Percentiles rank a stretch among this genome's conserved stretches.
Evolutionary conservation across 2,113 vertebrate species (phyloP).

Genomic region (Dipodomys ordii): DNA sequence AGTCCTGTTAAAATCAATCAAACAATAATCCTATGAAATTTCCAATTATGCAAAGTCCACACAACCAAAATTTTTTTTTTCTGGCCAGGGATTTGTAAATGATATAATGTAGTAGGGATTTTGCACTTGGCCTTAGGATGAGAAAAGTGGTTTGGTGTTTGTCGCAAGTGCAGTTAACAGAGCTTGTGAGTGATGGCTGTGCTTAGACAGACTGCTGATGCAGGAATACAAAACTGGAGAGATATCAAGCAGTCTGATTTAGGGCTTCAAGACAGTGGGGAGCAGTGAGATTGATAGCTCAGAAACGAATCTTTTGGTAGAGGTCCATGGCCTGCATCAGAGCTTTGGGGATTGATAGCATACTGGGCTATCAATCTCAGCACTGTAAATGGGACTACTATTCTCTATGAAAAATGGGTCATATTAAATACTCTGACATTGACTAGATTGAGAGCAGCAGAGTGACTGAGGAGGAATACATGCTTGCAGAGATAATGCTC

Average conservation of each 20-base stretch:
- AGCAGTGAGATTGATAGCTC: slow-evolving; percentile 87
- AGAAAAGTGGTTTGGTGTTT: slow-evolving; percentile 75
- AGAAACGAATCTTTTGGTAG: slow-evolving; percentile 89
- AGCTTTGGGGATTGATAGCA: slow-evolving; percentile 90
- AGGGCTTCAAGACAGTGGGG: slow-evolving; percentile 84
- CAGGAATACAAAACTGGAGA: slow-evolving; percentile 87
- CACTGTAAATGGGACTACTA: slow-evolving; percentile 87
- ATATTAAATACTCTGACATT: slow-evolving; percentile 90
- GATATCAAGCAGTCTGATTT: slow-evolving; percentile 88
- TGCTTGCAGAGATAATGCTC: slow-evolving; percentile 86
- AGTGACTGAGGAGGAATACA: slow-evolving; percentile 86
- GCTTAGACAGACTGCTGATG: slow-evolving; percentile 89
- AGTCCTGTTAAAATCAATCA: not conserved
- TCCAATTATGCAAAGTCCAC: slow-evolving; percentile 38
- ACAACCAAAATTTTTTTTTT: not conserved
- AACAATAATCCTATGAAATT: slow-evolving; percentile 43
- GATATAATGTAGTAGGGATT: slow-evolving; percentile 49
- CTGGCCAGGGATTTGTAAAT: not conserved
- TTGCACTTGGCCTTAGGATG: slow-evolving; percentile 54
- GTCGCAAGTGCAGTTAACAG: slow-evolving; percentile 81
- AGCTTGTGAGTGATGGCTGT: slow-evolving; percentile 85
- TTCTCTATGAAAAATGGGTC: slow-evolving; percentile 89
- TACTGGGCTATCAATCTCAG: slow-evolving; percentile 86
- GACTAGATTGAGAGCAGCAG: slow-evolving; percentile 89
- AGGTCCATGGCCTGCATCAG: slow-evolving; percentile 88